These are phyloP conservation scores for Pyrocoelia pectoralis DNA, from an alignment of 2,888 invertebrate genomes.

Conservation along the genomic window DNA sequence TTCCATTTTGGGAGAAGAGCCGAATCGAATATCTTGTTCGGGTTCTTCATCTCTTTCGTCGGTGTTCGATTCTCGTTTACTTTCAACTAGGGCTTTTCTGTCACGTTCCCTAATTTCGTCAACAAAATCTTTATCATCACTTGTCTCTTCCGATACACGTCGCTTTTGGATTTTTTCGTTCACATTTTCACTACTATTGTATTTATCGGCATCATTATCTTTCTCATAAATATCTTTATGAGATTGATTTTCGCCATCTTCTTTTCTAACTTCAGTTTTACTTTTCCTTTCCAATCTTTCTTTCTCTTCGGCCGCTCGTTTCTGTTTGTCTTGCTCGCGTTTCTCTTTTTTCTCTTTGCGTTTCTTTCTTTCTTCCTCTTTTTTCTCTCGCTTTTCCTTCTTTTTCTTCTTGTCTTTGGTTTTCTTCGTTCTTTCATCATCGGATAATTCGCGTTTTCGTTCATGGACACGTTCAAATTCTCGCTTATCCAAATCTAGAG, in stretches of 20 bases:
- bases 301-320: slow-evolving; percentile 49
- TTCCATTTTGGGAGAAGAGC: slow-evolving; percentile 36
- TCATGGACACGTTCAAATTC: slow-evolving; percentile 31
- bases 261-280: slow-evolving; percentile 48
- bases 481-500: slow-evolving; percentile 52
- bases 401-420: slow-evolving; percentile 64
- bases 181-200: no score
- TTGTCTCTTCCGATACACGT: slow-evolving; percentile 37
- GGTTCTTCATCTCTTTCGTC: neutral
- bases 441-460: slow-evolving; percentile 43
- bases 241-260: slow-evolving; percentile 55
- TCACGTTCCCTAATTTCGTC: slow-evolving; percentile 38
- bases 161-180: slow-evolving; percentile 59
- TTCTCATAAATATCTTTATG: slow-evolving; percentile 46
- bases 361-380: slow-evolving; percentile 54
- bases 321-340: slow-evolving; percentile 57
- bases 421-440: slow-evolving; percentile 56
- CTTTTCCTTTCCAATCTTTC: slow-evolving; percentile 48
- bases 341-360: slow-evolving; percentile 53
- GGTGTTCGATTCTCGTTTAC: neutral
- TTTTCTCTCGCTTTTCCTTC: slow-evolving; percentile 65
- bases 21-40: neutral
- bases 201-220: neutral
- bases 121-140: slow-evolving; percentile 66
- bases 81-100: slow-evolving; percentile 46